Base-by-base conservation (phyloP, 2,113 vertebrate genomes). In the Podarcis raffonei region DNA sequence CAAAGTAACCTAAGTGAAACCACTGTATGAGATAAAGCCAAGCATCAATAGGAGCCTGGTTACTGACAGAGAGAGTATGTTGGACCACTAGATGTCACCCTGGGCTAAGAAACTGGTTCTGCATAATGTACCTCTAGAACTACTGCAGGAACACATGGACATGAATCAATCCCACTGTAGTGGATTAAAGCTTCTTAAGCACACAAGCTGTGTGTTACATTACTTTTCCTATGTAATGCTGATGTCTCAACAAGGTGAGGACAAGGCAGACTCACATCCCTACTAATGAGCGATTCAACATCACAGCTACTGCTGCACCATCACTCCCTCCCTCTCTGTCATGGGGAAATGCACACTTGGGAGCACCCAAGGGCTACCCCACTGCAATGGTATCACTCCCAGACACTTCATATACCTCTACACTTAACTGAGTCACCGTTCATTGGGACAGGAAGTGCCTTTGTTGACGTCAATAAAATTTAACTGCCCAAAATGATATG, bases 331-430 rank as follows among this genome's bases (percentile, higher is more conserved):
- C 65, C 83, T n/a, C 78, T 23, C 5, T 0, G 0, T 12, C 62
- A 69, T 27, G 42, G 27, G 25, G 35, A 7, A 5, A 32, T 35
- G 20, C 72, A 27, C 15, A 23, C 4, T 3, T 71, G 72, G 37
- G 13, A 5, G 78, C 13, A 35, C 13, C 27, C n/a, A 65, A 18
- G 18, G 35, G 16, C 5, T 85, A 20, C 32, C 8, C 68, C 62
- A 66, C 71, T 2, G 11, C 1, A 5, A 0, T n/a, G 20, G 42
- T 37, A 79, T 11, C 0, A 4, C 0, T 2, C 0, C 9, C 1
- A 18, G 81, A 76, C 35, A 59, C 87, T 81, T 66, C 42, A 22
- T 27, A 20, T 23, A 85, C 35, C 42, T n/a, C 20, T 16, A 3
- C 16, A 39, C 57, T 8, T 59, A n/a, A 81, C 69, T 76, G 57